These are phyloP conservation scores for Limonius californicus DNA, from an alignment of 1,140 invertebrate genomes.

Conservation along the genomic window DNA sequence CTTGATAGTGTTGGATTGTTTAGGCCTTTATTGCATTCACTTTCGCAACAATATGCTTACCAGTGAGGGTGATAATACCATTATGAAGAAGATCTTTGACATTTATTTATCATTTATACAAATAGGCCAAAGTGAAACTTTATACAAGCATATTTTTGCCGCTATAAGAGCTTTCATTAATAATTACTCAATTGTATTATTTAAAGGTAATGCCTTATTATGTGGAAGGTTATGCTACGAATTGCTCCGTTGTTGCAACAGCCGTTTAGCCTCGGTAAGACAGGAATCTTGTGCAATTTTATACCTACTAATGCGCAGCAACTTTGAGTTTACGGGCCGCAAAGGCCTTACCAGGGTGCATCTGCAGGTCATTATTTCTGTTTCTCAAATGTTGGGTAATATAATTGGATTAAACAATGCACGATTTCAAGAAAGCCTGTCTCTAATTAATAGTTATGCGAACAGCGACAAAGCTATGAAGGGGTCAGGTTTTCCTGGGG, in stretches of 20 bases:
- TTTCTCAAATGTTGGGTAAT: slow-evolving; percentile 85
- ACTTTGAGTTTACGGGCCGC: slow-evolving; percentile 82
- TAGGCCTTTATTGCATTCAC: slow-evolving; percentile 80
- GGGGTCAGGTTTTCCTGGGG: slow-evolving; percentile 75
- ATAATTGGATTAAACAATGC: slow-evolving; percentile 82
- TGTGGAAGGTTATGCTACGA: slow-evolving; percentile 84
- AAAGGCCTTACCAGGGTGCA: slow-evolving; percentile 84
- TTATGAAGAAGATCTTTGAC: slow-evolving; percentile 74
- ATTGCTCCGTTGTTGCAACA: slow-evolving; percentile 75
- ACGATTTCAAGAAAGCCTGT: slow-evolving; percentile 86
- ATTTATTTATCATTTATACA: slow-evolving; percentile 84
- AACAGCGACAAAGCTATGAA: slow-evolving; percentile 92
- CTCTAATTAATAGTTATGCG: slow-evolving; percentile 89
- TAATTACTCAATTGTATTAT: slow-evolving; percentile 78
- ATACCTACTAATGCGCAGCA: slow-evolving; percentile 88
- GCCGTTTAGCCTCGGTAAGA: slow-evolving; percentile 71
- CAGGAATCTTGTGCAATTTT: slow-evolving; percentile 87
- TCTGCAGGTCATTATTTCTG: slow-evolving; percentile 85
- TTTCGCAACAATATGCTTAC: slow-evolving; percentile 65
- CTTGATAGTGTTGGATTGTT: slow-evolving; percentile 77
- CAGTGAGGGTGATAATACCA: slow-evolving; percentile 66
- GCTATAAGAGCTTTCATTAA: slow-evolving; percentile 86
- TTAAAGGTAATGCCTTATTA: slow-evolving; percentile 79
- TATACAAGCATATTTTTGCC: slow-evolving; percentile 89
- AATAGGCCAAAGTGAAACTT: slow-evolving; percentile 82